Percentiles rank a stretch among this genome's conserved stretches.
These are phyloP conservation scores for Ardeotis arabs DNA, from an alignment of 2,113 vertebrate genomes.

Conservation along the genomic window DNA sequence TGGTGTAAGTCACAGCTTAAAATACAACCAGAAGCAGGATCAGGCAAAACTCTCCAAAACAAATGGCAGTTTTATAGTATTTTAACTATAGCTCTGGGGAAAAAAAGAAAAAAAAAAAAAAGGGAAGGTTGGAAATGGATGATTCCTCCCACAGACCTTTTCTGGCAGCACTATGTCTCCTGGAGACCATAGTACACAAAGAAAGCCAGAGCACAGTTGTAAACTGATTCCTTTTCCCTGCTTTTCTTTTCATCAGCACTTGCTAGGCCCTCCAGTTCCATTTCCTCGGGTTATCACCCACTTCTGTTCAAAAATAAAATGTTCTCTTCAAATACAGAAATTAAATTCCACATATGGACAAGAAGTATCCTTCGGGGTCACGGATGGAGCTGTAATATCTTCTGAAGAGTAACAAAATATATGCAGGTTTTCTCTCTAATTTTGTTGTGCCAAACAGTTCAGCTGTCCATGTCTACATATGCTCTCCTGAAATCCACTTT, in stretches of 20 bases:
- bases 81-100: background rate
- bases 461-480: background rate
- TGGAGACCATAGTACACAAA: background rate
- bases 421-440: background rate
- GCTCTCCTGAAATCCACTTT: background rate
- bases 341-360: background rate
- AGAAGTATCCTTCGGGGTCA: background rate
- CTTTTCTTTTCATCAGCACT: background rate
- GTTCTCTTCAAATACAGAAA: background rate
- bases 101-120: background rate
- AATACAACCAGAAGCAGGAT: background rate
- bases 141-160: background rate
- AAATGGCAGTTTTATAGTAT: background rate
- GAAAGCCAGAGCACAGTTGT: background rate
- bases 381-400: background rate
- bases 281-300: background rate
- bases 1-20: background rate
- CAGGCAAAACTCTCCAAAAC: background rate
- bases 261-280: rapidly evolving
- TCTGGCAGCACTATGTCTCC: background rate
- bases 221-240: background rate
- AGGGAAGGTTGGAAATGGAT: background rate
- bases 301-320: background rate
- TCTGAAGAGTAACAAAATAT: background rate
- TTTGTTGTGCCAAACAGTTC: background rate